Evolutionary conservation across 2,888 invertebrate species (phyloP).

Genomic region (Dasysyrphus albostriatus): DNA sequence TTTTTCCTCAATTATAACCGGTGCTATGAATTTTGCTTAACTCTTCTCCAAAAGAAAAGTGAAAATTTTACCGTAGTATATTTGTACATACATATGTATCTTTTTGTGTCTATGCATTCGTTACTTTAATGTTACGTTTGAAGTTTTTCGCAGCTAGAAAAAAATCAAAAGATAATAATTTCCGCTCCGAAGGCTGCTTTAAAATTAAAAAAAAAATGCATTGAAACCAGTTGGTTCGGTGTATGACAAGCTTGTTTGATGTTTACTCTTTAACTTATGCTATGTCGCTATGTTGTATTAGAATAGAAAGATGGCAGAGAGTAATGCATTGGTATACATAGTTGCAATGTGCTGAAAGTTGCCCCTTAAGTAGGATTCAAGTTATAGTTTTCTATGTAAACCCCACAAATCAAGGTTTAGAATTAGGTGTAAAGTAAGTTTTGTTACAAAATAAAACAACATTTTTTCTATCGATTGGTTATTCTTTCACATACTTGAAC

Average conservation of each 20-base stretch:
- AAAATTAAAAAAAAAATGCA: not conserved
- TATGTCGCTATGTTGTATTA: no score
- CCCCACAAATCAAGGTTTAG: not conserved
- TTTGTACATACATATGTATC: no score
- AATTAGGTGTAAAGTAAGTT: not conserved
- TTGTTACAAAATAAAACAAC: not conserved
- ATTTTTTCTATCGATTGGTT: not conserved
- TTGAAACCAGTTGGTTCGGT: slow-evolving; percentile 5
- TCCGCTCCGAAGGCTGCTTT: not conserved
- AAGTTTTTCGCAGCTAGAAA: no score
- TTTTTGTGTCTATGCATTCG: no score
- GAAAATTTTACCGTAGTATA: no score
- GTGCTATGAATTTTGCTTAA: no score
- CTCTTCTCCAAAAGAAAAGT: no score
- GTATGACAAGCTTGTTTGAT: not conserved
- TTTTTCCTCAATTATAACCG: no score
- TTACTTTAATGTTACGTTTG: no score
- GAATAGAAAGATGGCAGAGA: no score
- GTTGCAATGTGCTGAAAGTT: slow-evolving; percentile 1
- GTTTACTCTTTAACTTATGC: not conserved
- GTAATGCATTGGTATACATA: not conserved
- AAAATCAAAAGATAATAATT: not conserved
- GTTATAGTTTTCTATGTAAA: not conserved
- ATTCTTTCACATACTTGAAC: not conserved
- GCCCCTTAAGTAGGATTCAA: not conserved